Evolutionary conservation across 2,113 vertebrate genomes (phyloP).

Genomic region (Athene noctua): DNA sequence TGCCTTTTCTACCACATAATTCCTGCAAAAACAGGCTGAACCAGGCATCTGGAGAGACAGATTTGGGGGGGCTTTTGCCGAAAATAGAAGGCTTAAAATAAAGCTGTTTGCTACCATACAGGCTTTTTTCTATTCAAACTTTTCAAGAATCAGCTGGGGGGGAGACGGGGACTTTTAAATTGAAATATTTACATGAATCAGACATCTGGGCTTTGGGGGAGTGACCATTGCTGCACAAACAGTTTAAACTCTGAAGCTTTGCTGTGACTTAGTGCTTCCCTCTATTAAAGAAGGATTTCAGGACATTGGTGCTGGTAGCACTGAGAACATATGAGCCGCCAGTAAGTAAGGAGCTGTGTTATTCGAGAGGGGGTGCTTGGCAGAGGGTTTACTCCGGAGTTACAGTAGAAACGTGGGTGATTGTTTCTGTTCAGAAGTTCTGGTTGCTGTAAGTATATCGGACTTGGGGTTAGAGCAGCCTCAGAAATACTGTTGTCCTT

Average conservation of each 20-base stretch:
- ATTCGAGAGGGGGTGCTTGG: not conserved
- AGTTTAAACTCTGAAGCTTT: not conserved
- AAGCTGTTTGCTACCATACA: rapidly evolving
- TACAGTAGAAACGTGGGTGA: rapidly evolving
- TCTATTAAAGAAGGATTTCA: not conserved
- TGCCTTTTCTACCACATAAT: not conserved
- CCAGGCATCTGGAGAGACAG: too few species aligned
- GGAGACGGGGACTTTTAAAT: constrained; percentile 29
- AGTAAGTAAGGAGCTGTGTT: constrained; percentile 14
- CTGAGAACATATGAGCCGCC: constrained; percentile 14
- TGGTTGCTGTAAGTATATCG: not conserved
- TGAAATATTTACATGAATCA: constrained; percentile 59
- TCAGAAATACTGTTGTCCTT: not conserved
- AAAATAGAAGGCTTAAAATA: not conserved
- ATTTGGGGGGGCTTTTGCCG: not conserved
- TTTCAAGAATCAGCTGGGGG: not conserved
- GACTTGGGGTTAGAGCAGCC: not conserved
- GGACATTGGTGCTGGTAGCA: not conserved
- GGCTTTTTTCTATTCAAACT: not conserved
- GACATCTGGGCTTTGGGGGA: constrained; percentile 7
- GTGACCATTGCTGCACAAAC: not conserved
- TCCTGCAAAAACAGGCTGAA: not conserved
- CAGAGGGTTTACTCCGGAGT: not conserved
- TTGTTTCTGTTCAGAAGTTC: not conserved
- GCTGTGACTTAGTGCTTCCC: not conserved